A percentile compares a stretch with the other conserved stretches of the same genome.
These are phyloP conservation scores for Pentalonia nigronervosa DNA, from an alignment of 1,140 invertebrate species.

Conservation along the genomic window DNA sequence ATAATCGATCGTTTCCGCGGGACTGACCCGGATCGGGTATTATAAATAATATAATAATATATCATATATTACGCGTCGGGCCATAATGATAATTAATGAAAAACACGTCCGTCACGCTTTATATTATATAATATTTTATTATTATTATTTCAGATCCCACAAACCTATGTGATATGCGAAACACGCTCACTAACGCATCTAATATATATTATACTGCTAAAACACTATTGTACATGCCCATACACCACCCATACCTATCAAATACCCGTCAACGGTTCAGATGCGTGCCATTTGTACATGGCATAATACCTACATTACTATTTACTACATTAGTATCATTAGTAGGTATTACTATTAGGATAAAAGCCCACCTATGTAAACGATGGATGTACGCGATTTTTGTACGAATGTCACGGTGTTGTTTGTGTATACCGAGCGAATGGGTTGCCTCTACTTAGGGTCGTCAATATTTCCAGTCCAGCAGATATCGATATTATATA, in stretches of 20 bases:
- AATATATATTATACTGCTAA: not conserved
- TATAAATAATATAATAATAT: not conserved
- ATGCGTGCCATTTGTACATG: not conserved
- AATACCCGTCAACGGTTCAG: not conserved
- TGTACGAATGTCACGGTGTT: not conserved
- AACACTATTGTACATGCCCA: not conserved
- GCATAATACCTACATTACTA: no score
- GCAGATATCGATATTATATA: not conserved
- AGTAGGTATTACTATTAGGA: not conserved
- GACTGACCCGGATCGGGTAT: not conserved
- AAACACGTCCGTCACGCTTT: conserved; percentile 23
- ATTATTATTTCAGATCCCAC: not conserved
- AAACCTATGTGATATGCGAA: not conserved
- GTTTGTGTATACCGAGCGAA: not conserved
- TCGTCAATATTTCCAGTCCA: conserved; percentile 13
- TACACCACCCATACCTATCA: not conserved
- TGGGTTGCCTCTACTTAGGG: not conserved
- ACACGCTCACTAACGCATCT: not conserved
- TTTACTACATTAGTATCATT: not conserved
- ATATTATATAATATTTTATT: not conserved
- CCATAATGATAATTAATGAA: conserved; percentile 46
- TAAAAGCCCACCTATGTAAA: not conserved
- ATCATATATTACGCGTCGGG: not conserved
- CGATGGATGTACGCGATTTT: not conserved
- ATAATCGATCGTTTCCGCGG: conserved; percentile 20